Percentiles rank a stretch among this genome's conserved stretches.
phyloP scores from a whole-genome alignment of 2,797 vertebrate genomes.

The Sebastes oblongus region DNA sequence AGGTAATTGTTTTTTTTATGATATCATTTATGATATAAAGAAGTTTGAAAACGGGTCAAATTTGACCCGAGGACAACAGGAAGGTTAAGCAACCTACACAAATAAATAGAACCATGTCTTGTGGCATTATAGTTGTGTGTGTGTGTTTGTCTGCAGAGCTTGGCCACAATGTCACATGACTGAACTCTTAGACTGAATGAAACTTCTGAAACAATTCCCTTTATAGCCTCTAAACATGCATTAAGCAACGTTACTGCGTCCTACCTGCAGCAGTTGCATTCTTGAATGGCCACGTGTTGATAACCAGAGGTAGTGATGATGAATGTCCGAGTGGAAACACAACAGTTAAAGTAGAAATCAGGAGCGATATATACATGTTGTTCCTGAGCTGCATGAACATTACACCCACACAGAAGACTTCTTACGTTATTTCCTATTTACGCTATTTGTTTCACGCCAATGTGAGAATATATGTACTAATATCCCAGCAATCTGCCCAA shows the following conservation, averaged over 20 bases:
- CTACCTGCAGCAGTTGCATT: not conserved
- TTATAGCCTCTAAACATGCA: not conserved
- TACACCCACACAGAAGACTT: too few species aligned
- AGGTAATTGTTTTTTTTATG: too few species aligned
- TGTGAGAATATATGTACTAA: not conserved
- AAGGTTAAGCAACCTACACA: too few species aligned
- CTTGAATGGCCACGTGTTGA: not conserved
- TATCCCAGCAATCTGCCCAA: accelerated
- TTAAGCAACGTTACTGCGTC: accelerated
- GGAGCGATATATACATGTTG: too few species aligned
- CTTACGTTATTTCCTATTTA: too few species aligned
- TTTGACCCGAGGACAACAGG: too few species aligned
- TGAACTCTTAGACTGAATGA: not conserved
- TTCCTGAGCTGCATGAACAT: too few species aligned
- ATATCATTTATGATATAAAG: accelerated
- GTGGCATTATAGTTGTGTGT: accelerated
- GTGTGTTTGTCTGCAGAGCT: not conserved
- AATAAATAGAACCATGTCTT: too few species aligned
- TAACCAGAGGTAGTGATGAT: not conserved
- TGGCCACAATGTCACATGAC: conserved; percentile 8
- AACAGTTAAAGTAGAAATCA: too few species aligned
- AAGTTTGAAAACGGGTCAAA: too few species aligned
- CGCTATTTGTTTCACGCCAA: not conserved
- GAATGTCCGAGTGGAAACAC: not conserved
- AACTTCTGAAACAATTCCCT: not conserved